Evolutionary conservation across 1,140 invertebrate genomes (phyloP).

Genomic region (Andrena cerasifolii): DNA sequence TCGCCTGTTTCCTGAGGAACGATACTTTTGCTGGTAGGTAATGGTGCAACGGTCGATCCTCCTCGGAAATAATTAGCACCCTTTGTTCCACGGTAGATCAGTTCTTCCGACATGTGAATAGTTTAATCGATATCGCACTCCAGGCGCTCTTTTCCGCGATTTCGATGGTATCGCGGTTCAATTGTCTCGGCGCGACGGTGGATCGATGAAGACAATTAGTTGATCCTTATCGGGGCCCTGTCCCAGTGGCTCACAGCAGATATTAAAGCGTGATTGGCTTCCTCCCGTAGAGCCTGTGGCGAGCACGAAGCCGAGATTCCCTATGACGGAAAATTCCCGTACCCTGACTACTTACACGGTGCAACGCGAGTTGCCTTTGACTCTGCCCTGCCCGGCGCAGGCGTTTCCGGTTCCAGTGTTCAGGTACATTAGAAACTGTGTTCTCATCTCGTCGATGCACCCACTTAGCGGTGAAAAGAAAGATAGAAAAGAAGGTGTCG

Average conservation of each 20-base stretch:
- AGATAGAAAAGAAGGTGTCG: neutral
- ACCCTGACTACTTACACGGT: conserved; percentile 73
- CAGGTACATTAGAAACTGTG: conserved; percentile 51
- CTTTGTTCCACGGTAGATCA: neutral
- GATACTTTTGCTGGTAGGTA: conserved; percentile 19
- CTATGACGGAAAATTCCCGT: conserved; percentile 85
- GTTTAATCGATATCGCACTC: conserved; percentile 36
- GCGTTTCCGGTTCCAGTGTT: conserved; percentile 84
- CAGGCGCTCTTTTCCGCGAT: conserved; percentile 16
- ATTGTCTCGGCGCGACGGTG: neutral
- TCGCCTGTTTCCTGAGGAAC: neutral
- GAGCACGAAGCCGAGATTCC: conserved; percentile 89
- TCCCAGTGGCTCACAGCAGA: conserved; percentile 18
- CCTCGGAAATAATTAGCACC: neutral
- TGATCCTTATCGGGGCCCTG: neutral
- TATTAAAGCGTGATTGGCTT: conserved; percentile 24
- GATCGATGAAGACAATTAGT: neutral
- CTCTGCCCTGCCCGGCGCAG: conserved; percentile 86
- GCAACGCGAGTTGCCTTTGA: conserved; percentile 81
- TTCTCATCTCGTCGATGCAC: neutral
- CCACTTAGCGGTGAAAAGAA: too few relatives aligned
- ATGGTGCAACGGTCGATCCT: conserved; percentile 14
- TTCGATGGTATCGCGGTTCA: conserved; percentile 9
- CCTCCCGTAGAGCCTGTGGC: conserved; percentile 86
- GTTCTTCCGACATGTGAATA: conserved; percentile 10